Evolutionary conservation across 2,113 vertebrate species (phyloP).

Genomic region (Grus americana): DNA sequence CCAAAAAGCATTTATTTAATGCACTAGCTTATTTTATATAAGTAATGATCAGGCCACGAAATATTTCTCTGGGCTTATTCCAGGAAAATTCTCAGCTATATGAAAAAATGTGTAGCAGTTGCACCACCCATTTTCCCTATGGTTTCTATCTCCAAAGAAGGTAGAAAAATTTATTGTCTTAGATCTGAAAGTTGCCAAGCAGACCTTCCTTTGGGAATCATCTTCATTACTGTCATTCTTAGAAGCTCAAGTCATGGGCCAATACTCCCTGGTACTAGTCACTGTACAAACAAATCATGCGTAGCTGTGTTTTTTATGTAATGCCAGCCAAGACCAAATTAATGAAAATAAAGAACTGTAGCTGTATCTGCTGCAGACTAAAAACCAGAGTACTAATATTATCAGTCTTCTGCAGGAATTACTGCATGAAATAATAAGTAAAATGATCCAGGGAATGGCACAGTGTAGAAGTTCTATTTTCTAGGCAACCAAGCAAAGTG

Average conservation of each 20-base stretch:
- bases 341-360: constrained; percentile 25
- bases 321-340: neutral
- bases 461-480: neutral
- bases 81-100: constrained; percentile 13
- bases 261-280: neutral
- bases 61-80: neutral
- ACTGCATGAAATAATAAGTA: neutral
- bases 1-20: neutral
- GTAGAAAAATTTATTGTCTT: constrained; percentile 39
- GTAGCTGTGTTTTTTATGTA: neutral
- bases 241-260: constrained; percentile 22
- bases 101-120: neutral
- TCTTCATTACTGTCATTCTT: constrained; percentile 38
- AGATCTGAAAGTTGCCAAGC: constrained; percentile 7
- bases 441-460: neutral
- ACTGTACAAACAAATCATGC: neutral
- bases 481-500: neutral
- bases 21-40: neutral
- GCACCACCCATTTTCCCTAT: neutral
- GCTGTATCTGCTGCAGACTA: neutral
- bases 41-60: neutral
- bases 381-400: neutral
- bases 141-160: constrained; percentile 36
- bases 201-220: constrained; percentile 21
- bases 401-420: neutral